Percentiles rank a stretch among this genome's conserved stretches.
phyloP scores from a whole-genome alignment of 2,888 invertebrate genomes.

The Muschampia staudingeri region DNA sequence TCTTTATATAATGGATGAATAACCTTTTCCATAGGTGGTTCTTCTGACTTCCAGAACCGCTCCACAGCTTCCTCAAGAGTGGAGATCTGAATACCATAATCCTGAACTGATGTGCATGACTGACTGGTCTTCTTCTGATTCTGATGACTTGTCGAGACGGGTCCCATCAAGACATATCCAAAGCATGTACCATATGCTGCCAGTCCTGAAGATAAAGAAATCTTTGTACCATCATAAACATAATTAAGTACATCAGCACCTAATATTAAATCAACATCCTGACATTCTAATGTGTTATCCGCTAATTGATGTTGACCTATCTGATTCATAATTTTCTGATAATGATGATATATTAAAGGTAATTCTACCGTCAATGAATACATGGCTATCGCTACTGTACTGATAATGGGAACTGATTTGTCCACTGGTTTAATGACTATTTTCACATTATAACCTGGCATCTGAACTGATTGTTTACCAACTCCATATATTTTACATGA shows the following conservation, averaged over 20 bases:
- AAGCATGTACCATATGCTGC: slow-evolving; percentile 51
- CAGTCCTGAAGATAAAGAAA: slow-evolving; percentile 34
- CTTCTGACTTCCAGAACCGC: slow-evolving; percentile 42
- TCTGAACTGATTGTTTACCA: slow-evolving; percentile 1
- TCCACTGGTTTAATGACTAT: slow-evolving; percentile 19
- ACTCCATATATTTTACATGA: slow-evolving; percentile 29
- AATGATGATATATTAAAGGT: slow-evolving; percentile 14
- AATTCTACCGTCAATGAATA: slow-evolving; percentile 17
- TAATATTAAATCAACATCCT: slow-evolving; percentile 37
- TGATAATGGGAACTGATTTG: slow-evolving; percentile 17
- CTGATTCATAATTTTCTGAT: neutral
- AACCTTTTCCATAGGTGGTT: slow-evolving; percentile 32
- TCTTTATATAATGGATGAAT: slow-evolving; percentile 23
- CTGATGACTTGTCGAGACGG: slow-evolving; percentile 15
- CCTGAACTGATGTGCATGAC: neutral
- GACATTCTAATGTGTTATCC: neutral
- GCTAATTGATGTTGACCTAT: slow-evolving; percentile 16
- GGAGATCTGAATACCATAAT: slow-evolving; percentile 2
- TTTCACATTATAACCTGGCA: neutral
- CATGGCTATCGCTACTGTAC: slow-evolving; percentile 12
- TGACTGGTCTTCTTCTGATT: neutral
- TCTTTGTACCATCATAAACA: slow-evolving; percentile 44
- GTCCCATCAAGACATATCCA: slow-evolving; percentile 48
- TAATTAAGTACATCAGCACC: slow-evolving; percentile 48
- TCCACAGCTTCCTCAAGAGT: slow-evolving; percentile 35